Percentiles rank a stretch among this genome's conserved stretches.
Evolutionary conservation across 2,113 vertebrate species (phyloP).

Genomic region (Aegotheles bennettii): DNA sequence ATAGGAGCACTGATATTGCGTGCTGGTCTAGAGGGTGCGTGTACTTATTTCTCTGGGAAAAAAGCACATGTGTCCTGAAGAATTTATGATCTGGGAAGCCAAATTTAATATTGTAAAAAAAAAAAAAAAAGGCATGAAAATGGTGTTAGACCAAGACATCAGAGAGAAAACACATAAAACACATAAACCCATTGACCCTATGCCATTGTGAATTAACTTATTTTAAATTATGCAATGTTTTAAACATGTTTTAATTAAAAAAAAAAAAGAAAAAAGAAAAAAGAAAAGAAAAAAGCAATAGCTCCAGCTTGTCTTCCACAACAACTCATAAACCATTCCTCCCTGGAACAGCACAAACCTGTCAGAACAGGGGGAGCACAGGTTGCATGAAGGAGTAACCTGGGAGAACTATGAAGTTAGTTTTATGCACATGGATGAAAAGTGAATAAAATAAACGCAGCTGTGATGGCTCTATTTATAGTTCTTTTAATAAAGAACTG

Average conservation of each 20-base stretch:
- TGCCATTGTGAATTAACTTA: background rate
- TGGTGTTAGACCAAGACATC: background rate
- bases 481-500: background rate
- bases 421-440: background rate
- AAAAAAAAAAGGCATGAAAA: background rate
- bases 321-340: background rate
- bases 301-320: background rate
- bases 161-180: background rate
- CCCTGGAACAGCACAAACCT: background rate
- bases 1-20: background rate
- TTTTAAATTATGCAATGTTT: background rate
- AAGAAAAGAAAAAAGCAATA: background rate
- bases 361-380: background rate
- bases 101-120: background rate
- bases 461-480: background rate
- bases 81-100: background rate
- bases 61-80: background rate
- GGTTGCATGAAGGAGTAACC: background rate
- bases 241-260: background rate
- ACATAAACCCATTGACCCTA: background rate
- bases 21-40: fast-evolving
- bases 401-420: background rate
- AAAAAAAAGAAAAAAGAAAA: background rate
- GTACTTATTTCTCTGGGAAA: background rate
- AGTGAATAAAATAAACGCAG: background rate